Evolutionary conservation across 35 echinoderm and acorn worm genomes (phyloP), one percentile per base, ranked within the genome.

Genomic region (Stichopus chloronotus): DNA sequence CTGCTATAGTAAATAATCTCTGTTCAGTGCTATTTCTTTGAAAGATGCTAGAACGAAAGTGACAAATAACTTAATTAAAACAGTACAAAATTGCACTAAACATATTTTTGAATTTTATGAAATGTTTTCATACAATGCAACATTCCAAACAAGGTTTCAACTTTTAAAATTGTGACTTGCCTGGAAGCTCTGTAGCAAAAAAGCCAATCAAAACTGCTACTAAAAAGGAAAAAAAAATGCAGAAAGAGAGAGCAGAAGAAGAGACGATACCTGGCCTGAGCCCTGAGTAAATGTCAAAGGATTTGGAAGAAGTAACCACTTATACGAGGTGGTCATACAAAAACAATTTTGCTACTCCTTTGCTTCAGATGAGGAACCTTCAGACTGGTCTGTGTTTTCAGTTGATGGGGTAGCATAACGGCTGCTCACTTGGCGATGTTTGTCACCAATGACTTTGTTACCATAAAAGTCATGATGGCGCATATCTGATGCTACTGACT

Each of bases 401-500:
- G 87, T 21, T 59, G 57, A 63, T 65, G 57, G 87, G 52, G 54
- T 90, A 24, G 93, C 93, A 57, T 94, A 94, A 4, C 85, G 84
- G 55, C 93, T 94, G 30, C 58, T 71, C 19, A 94, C 93, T 56
- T 94, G 84, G 23, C 93, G 68, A 56, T 94, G 93, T 30, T 94
- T 94, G 7, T 84, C 92, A 17, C 30, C 78, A 0, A 90, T 88
- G 20, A 88, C 78, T 13, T 55, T 6, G 76, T 80, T 78, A 17
- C 93, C 85, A 54, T 94, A 94, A 87, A 94, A 94, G 58, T 88
- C 85, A 2, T 88, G 25, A 74, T 94, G 86, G 30, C 86, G 84
- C 86, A 88, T 79, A 25, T 94, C 93, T 8, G 93, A 88, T 63
- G 93, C 93, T 43, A 87, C 58, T 5, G 93, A 94, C 93, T 94